Base-by-base conservation (phyloP, 2,797 vertebrate species). In the Tinamus major region DNA sequence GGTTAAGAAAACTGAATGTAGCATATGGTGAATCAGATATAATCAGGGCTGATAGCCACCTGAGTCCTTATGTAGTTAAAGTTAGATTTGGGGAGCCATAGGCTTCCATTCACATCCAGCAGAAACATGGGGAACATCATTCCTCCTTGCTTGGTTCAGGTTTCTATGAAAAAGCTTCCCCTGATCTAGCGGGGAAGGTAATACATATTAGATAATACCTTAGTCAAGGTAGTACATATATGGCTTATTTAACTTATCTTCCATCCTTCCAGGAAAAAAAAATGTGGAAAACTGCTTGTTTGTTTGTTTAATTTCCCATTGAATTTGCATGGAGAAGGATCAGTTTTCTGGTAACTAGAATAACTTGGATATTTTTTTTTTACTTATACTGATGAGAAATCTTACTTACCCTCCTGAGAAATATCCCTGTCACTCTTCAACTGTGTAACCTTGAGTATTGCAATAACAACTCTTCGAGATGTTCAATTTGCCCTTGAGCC, bases 11-110 rank as follows among this genome's bases (percentile, higher is more conserved):
- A 69, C 48, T 2, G 10, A 23, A 3, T 20, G 13, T 7, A 92
- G 42, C 3, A 31, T 10, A 8, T 0, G 0, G 5, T 69, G 31
- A 80, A 61, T 53, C 24, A 64, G 0, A 0, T 0, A 0, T 5
- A 77, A 76, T 33, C 15, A 70, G 17, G 11, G 37, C 7, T 63
- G 18, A 39, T 27, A 39, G 37, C 26, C 37, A 63, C 26, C 37
- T 20, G 55, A 56, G 31, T n/a, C 29, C 55, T 9, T 6, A 19
- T 55, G 31, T 31, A 41, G 37, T 19, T 63, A 10, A 62, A 41
- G 61, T 18, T 39, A 27, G 26, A 63, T 17, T 29, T 41, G 17
- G 26, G 7, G 5, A 89, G 4, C 13, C 26, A 86, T 24, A 55
- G 10, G 8, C 5, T 62, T 77, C 24, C 29, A 2, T 39, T 6